Base-by-base conservation (phyloP, 2,113 vertebrate species). In the Cyanoderma ruficeps region DNA sequence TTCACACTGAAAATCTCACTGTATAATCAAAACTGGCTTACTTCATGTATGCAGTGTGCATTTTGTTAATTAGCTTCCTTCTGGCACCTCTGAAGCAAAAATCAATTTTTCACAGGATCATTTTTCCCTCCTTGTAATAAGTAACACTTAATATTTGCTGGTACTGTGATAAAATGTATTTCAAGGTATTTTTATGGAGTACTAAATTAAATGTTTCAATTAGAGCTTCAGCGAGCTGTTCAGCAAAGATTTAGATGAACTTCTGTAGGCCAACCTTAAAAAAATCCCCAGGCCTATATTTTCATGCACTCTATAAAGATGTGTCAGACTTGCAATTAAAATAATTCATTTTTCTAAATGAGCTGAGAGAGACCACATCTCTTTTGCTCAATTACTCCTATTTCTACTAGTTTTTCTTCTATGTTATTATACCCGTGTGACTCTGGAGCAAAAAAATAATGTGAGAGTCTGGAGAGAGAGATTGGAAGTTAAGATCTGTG, bases 181-280 rank as follows among this genome's bases (percentile, higher is more conserved):
- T 89, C 0, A 0, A 82, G 69, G 64, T 90, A 92, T 87, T 96
- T 97, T 95, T 94, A 96, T 91, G 80, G n/a, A 96, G 74, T 85
- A 85, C 53, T 77, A 93, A 96, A 97, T 96, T 95, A 96, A 96
- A 95, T 89, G 74, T 87, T 96, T 97, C 95, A 97, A 91, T 96
- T 97, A 97, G 60, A 92, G 57, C 42, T 94, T 89, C 81, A 94
- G 83, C 2, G 91, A 94, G 64, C 83, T 87, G 77, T 76, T 94
- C 91, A 85, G 89, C 21, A 93, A 89, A 76, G 87, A 87, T 94
- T 56, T 94, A 84, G 94, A 97, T 89, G 89, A 96, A 93, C n/a
- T 91, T 86, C 87, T 84, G 28, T 57, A 79, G 87, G 49, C 93
- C 63, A 79, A 72, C 53, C 61, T 95, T 84, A 70, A 92, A 96